Percentiles rank a stretch among this genome's conserved stretches.
phyloP scores from a whole-genome alignment of 2,888 invertebrate species.

The Baronia brevicornis region DNA sequence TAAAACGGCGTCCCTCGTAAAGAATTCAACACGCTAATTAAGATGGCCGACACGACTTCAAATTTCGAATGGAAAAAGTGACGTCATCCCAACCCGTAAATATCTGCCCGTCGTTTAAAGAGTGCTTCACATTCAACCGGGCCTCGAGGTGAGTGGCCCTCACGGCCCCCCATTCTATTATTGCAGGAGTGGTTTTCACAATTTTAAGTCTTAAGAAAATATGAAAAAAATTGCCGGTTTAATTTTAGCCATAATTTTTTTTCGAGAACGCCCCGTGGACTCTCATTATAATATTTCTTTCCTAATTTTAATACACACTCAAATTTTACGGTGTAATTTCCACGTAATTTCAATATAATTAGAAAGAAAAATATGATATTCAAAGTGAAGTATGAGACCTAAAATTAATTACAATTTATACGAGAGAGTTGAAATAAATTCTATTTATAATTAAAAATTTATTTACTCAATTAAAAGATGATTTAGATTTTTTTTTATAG shows the following conservation, averaged over 20 bases:
- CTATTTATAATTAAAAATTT: too few species aligned
- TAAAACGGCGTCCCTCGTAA: background rate
- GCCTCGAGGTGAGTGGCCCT: slow-evolving; percentile 32
- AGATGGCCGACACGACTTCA: slow-evolving; percentile 22
- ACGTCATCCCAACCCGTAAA: slow-evolving; percentile 38
- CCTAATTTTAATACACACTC: too few species aligned
- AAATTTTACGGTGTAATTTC: slow-evolving; percentile 3
- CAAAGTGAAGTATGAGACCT: too few species aligned
- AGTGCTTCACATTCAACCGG: slow-evolving; percentile 38
- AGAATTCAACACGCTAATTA: slow-evolving; percentile 24
- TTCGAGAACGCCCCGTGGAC: background rate
- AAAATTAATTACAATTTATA: too few species aligned
- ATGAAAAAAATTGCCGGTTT: slow-evolving; percentile 30
- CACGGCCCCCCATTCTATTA: slow-evolving; percentile 41
- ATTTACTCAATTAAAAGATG: too few species aligned
- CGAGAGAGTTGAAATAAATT: too few species aligned
- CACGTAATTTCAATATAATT: too few species aligned
- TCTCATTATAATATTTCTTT: slow-evolving; percentile 2
- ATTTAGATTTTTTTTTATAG: too few species aligned
- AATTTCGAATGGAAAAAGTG: slow-evolving; percentile 24
- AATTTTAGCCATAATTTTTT: slow-evolving; percentile 18
- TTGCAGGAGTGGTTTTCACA: slow-evolving; percentile 46
- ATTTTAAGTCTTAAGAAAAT: slow-evolving; percentile 39
- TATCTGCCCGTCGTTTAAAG: slow-evolving; percentile 36
- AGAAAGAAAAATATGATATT: too few species aligned